A percentile compares a stretch with the other conserved stretches of the same genome.
Evolutionary conservation across 2,113 vertebrate genomes (phyloP).

Genomic region (Nothocercus julius): DNA sequence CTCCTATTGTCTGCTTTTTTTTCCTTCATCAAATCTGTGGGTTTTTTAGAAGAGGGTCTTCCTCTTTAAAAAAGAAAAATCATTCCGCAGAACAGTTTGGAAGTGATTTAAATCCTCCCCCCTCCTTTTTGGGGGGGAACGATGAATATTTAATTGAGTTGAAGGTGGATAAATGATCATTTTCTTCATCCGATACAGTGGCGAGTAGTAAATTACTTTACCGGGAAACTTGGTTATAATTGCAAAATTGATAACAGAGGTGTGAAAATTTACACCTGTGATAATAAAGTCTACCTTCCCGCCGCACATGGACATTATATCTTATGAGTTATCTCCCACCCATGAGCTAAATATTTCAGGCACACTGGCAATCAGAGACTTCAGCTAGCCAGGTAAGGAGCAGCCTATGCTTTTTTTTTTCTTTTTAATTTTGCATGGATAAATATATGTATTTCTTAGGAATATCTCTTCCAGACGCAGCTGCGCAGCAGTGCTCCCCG

Average conservation of each 20-base stretch:
- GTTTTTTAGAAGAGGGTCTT: not conserved
- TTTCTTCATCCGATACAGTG: constrained; percentile 53
- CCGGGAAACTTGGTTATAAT: constrained; percentile 40
- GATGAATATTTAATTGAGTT: constrained; percentile 70
- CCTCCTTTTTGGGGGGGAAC: not conserved
- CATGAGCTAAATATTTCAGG: constrained; percentile 65
- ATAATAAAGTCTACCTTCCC: constrained; percentile 62
- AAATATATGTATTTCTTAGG: not conserved
- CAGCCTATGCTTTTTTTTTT: constrained; percentile 15
- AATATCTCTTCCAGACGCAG: constrained; percentile 4
- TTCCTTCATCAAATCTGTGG: not conserved
- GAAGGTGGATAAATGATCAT: constrained; percentile 55
- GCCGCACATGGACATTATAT: constrained; percentile 13
- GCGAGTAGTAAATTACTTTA: constrained; percentile 65
- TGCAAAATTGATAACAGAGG: constrained; percentile 71
- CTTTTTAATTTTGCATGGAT: not conserved
- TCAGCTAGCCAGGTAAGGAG: constrained; percentile 13
- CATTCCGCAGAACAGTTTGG: not conserved
- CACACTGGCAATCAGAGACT: constrained; percentile 9
- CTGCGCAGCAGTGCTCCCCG: constrained; percentile 29
- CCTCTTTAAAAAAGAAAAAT: not conserved
- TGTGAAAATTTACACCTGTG: constrained; percentile 72
- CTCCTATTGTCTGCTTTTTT: constrained; percentile 29
- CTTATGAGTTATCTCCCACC: constrained; percentile 51
- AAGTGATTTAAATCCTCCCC: constrained; percentile 57